These are phyloP conservation scores for Varanus komodoensis DNA, from an alignment of 2,113 vertebrate genomes.

Conservation along the genomic window DNA sequence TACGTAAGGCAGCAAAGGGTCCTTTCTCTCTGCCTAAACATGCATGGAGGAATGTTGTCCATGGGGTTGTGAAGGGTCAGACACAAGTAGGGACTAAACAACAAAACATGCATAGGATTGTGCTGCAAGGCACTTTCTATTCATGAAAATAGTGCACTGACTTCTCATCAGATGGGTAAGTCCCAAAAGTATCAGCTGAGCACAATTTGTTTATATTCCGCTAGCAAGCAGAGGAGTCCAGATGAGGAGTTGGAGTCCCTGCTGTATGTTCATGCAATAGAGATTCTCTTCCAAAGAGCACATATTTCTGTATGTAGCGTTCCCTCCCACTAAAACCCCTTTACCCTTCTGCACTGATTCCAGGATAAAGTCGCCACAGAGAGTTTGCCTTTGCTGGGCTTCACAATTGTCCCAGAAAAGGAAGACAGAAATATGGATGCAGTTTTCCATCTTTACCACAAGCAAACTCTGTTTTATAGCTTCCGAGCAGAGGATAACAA, in stretches of 20 bases:
- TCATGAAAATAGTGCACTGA: neutral
- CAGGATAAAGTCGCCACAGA: conserved; percentile 95
- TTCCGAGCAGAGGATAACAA: conserved; percentile 90
- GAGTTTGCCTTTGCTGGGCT: conserved; percentile 94
- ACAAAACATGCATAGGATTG: too few relatives aligned
- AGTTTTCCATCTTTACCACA: conserved; percentile 96
- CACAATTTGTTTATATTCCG: neutral
- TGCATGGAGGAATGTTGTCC: too few relatives aligned
- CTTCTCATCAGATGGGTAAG: neutral
- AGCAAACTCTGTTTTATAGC: conserved; percentile 94
- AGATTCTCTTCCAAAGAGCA: neutral
- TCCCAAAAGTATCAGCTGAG: neutral
- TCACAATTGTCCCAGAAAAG: conserved; percentile 89
- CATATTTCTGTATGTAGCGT: neutral
- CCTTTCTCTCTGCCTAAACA: too few relatives aligned
- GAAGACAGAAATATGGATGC: conserved; percentile 79
- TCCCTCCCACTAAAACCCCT: conserved; percentile 23
- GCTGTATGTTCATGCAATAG: neutral
- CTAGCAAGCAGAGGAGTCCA: neutral
- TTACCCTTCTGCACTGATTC: conserved; percentile 53
- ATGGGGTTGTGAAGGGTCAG: too few relatives aligned
- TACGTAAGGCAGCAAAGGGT: too few relatives aligned
- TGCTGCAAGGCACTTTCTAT: conserved; percentile 3
- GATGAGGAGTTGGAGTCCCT: neutral
- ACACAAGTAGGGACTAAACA: too few relatives aligned